These are phyloP conservation scores for Euzetes globulus DNA, from an alignment of 2,888 invertebrate genomes.

Conservation along the genomic window DNA sequence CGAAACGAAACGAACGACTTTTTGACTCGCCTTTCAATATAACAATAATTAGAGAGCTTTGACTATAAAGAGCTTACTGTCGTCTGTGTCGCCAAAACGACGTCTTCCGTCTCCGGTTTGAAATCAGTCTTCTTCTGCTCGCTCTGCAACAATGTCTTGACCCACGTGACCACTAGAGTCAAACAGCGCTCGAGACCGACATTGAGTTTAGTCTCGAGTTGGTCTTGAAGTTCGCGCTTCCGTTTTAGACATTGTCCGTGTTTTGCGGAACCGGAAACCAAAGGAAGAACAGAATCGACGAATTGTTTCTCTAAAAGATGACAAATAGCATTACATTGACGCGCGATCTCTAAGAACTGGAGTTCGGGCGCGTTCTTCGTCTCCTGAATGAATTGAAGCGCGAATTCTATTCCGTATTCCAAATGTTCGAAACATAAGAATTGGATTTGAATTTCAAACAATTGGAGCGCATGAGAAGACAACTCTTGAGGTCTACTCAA, in stretches of 20 bases:
- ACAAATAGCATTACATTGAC: slow-evolving; percentile 86
- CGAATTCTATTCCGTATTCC: slow-evolving; percentile 90
- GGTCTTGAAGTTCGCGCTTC: slow-evolving; percentile 74
- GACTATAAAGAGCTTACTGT: slow-evolving; percentile 54
- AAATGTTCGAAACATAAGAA: slow-evolving; percentile 83
- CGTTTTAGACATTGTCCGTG: slow-evolving; percentile 80
- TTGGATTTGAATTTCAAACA: slow-evolving; percentile 75
- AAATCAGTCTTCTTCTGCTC: slow-evolving; percentile 94
- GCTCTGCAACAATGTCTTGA: slow-evolving; percentile 73
- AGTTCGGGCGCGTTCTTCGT: slow-evolving; percentile 69
- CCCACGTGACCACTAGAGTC: slow-evolving; percentile 81
- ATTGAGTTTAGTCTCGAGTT: slow-evolving; percentile 84
- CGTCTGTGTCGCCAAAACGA: slow-evolving; percentile 52
- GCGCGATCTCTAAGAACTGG: slow-evolving; percentile 85
- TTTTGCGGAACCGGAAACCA: slow-evolving; percentile 77
- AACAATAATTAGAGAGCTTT: not conserved
- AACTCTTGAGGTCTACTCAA: slow-evolving; percentile 61
- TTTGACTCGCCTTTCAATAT: slow-evolving; percentile 57
- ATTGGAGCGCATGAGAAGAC: slow-evolving; percentile 65
- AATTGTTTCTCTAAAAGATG: slow-evolving; percentile 88
- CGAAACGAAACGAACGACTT: slow-evolving; percentile 75
- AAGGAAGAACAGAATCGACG: slow-evolving; percentile 75
- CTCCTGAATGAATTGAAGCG: slow-evolving; percentile 79
- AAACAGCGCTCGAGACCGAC: slow-evolving; percentile 73
- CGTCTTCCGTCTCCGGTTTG: slow-evolving; percentile 56